Evolutionary conservation across 2,888 invertebrate species (phyloP).

Genomic region (Protonemura montana): DNA sequence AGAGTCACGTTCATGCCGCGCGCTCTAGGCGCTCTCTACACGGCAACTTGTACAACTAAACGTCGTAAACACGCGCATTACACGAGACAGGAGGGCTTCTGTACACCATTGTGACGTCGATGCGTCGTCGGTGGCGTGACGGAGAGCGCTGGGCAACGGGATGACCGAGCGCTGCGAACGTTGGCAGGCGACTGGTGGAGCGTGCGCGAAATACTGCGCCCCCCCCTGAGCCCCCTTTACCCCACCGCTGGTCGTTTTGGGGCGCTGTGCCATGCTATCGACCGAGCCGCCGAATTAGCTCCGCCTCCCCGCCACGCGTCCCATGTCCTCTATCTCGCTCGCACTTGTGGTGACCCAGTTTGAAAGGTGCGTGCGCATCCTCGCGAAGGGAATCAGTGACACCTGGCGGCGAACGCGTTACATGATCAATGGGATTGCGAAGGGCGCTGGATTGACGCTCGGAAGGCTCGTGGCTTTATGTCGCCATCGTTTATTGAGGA

Average conservation of each 20-base stretch:
- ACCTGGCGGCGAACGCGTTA: not conserved
- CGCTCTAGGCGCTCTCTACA: not conserved
- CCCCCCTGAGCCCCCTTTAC: not conserved
- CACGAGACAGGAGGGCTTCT: not conserved
- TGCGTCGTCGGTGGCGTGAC: slow-evolving; percentile 7
- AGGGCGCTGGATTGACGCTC: not conserved
- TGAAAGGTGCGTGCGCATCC: not conserved
- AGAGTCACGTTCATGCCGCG: not conserved
- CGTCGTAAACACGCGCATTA: not conserved
- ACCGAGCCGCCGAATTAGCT: not conserved
- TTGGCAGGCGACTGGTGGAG: not conserved
- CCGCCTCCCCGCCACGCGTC: not conserved
- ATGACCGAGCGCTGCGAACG: not conserved
- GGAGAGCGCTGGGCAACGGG: not conserved
- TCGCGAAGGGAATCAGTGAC: not conserved
- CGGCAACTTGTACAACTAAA: not conserved
- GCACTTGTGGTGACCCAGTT: not conserved
- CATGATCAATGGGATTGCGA: not conserved
- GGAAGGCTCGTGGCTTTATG: not conserved
- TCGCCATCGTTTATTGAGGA: not conserved
- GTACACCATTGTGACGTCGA: not conserved
- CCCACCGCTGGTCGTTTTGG: not conserved
- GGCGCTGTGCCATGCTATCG: not conserved
- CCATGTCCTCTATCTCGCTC: not conserved
- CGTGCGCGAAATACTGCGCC: not conserved